Evolutionary conservation across 37 sponge, comb jelly and placozoan species (phyloP).

Genomic region (Beroe ovata): DNA sequence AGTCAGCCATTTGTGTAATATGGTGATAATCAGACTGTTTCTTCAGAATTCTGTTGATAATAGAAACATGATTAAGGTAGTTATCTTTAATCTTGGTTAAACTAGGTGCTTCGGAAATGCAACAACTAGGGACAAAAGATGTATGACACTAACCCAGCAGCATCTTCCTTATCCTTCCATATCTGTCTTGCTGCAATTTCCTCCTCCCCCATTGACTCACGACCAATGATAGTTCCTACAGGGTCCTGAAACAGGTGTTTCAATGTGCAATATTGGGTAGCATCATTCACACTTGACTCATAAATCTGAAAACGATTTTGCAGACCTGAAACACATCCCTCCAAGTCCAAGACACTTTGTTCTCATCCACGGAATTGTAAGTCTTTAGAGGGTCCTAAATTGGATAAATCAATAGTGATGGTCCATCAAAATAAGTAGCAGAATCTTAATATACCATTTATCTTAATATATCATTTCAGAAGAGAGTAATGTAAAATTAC

Average conservation of each 20-base stretch:
- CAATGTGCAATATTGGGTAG: background rate
- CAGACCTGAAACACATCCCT: background rate
- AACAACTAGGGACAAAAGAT: background rate
- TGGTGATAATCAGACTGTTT: slow-evolving; percentile 7
- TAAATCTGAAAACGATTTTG: too few relatives aligned
- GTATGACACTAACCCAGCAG: background rate
- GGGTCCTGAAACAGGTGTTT: slow-evolving; percentile 9
- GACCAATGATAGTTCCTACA: slow-evolving; percentile 12
- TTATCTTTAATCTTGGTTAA: too few relatives aligned
- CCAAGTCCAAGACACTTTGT: slow-evolving; percentile 35
- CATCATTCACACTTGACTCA: too few relatives aligned
- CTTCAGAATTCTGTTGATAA: slow-evolving; percentile 36
- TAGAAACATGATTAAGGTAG: too few relatives aligned
- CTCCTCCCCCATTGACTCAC: background rate
- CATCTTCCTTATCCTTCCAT: slow-evolving; percentile 19
- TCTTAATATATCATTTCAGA: background rate
- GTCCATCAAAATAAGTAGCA: too few relatives aligned
- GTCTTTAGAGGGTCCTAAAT: slow-evolving; percentile 35
- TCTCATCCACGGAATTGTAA: slow-evolving; percentile 27
- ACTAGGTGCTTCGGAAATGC: background rate
- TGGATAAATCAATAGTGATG: too few relatives aligned
- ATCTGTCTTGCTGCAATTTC: background rate
- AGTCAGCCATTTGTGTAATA: background rate
- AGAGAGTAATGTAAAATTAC: background rate
- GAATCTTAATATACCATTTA: too few relatives aligned